Evolutionary conservation across 2,888 invertebrate genomes (phyloP).

Genomic region (Loripinus fragilis): DNA sequence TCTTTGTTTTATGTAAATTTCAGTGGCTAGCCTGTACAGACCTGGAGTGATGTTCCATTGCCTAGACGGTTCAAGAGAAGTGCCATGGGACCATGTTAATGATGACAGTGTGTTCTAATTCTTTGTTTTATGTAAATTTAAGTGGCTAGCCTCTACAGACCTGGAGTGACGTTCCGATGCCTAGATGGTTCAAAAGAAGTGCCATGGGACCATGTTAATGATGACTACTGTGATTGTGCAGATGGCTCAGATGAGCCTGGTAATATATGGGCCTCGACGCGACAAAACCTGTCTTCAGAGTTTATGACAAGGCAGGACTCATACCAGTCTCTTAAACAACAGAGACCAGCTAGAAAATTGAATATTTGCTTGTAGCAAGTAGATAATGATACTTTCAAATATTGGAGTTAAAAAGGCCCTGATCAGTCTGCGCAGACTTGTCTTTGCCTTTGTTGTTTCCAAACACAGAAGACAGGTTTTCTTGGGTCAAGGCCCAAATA

Average conservation of each 20-base stretch:
- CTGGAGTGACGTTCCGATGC: constrained; percentile 90
- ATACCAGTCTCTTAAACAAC: no score
- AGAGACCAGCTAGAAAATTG: constrained; percentile 87
- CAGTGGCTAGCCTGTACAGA: constrained; percentile 90
- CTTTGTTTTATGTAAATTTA: no score
- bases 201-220: constrained; percentile 87
- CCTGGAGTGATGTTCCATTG: constrained; percentile 94
- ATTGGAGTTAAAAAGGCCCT: no score
- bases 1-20: no score
- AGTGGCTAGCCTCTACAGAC: constrained; percentile 90
- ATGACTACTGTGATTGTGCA: constrained; percentile 87
- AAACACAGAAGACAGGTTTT: no score
- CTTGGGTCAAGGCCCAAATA: no score
- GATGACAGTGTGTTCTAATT: constrained; percentile 82
- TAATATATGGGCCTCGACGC: constrained; percentile 96
- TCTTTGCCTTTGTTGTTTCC: no score
- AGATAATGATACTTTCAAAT: no score
- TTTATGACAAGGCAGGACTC: constrained; percentile 88
- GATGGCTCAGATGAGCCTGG: constrained; percentile 86
- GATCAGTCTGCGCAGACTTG: no score
- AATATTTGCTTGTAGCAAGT: constrained; percentile 87
- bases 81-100: constrained; percentile 88
- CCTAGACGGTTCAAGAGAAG: constrained; percentile 92
- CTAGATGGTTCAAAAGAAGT: constrained; percentile 94
- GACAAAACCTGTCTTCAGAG: constrained; percentile 88